These are phyloP conservation scores for Nicator chloris DNA, from an alignment of 2,113 vertebrate genomes.

Conservation along the genomic window DNA sequence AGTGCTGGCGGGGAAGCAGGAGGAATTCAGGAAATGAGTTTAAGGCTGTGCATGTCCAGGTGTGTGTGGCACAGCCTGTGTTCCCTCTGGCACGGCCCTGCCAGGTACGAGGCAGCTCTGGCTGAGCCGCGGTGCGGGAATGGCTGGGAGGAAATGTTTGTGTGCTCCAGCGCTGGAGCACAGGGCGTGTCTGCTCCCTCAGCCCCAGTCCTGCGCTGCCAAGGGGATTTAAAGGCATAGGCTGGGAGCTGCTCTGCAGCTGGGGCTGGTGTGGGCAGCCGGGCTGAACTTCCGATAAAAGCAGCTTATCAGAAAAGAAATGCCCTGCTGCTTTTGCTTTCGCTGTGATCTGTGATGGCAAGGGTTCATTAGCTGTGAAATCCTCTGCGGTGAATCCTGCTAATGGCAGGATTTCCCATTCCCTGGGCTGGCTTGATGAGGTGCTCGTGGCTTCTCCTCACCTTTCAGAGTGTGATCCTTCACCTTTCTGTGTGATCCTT, in stretches of 20 bases:
- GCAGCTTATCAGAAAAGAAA: neutral
- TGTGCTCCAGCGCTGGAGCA: neutral
- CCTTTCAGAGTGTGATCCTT: neutral
- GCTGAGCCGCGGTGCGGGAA: neutral
- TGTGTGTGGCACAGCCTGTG: neutral
- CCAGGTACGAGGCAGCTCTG: neutral
- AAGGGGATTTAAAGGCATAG: constrained; percentile 15
- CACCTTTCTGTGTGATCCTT: neutral
- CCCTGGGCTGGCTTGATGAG: neutral
- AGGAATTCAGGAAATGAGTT: neutral
- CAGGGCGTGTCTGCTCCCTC: constrained; percentile 12
- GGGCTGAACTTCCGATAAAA: neutral
- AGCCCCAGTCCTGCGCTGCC: neutral
- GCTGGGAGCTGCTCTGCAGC: neutral
- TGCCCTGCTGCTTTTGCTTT: neutral
- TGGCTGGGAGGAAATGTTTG: constrained; percentile 36
- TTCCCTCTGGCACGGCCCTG: neutral
- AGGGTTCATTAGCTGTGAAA: neutral
- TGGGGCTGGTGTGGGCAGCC: neutral
- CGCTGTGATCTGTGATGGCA: neutral
- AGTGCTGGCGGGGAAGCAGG: neutral
- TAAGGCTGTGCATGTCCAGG: neutral
- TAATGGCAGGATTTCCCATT: neutral
- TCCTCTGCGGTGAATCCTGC: neutral
- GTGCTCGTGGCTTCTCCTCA: neutral